phyloP scores from a whole-genome alignment of 2,888 invertebrate species.

The Aricia artaxerxes region DNA sequence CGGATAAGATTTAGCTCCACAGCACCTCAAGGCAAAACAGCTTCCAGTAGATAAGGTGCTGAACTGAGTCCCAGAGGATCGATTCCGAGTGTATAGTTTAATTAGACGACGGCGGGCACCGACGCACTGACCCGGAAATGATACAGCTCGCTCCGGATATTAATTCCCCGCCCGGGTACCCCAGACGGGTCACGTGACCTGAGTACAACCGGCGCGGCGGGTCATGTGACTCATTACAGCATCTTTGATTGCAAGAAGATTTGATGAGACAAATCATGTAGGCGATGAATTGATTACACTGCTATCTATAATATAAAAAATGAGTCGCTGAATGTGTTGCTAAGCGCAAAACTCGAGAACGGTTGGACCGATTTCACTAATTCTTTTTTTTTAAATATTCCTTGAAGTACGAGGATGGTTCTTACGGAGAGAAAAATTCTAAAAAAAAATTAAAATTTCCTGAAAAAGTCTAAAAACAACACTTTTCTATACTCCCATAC shows the following conservation, averaged over 20 bases:
- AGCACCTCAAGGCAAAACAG: neutral
- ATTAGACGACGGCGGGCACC: constrained; percentile 24
- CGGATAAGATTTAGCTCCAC: neutral
- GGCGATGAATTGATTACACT: too few species aligned
- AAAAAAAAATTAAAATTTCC: too few species aligned
- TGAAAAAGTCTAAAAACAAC: too few species aligned
- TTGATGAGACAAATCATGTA: neutral
- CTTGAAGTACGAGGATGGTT: too few species aligned
- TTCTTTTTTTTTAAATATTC: too few species aligned
- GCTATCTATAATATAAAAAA: too few species aligned
- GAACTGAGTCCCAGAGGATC: neutral
- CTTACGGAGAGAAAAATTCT: too few species aligned
- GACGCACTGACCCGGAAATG: constrained; percentile 40
- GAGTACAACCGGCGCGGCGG: neutral
- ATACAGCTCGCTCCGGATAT: constrained; percentile 39
- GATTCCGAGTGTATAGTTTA: constrained; percentile 38
- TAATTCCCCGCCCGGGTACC: constrained; percentile 34
- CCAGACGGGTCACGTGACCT: constrained; percentile 21
- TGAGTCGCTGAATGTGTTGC: too few species aligned
- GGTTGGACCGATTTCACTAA: too few species aligned
- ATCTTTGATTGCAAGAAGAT: constrained; percentile 3
- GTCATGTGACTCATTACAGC: constrained; percentile 13
- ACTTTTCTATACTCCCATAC: too few species aligned
- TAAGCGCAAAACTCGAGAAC: too few species aligned
- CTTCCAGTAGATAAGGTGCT: neutral